Conservation (phyloP, 1,140 invertebrate genomes). For the Zaprionus kolodkinae region DNA sequence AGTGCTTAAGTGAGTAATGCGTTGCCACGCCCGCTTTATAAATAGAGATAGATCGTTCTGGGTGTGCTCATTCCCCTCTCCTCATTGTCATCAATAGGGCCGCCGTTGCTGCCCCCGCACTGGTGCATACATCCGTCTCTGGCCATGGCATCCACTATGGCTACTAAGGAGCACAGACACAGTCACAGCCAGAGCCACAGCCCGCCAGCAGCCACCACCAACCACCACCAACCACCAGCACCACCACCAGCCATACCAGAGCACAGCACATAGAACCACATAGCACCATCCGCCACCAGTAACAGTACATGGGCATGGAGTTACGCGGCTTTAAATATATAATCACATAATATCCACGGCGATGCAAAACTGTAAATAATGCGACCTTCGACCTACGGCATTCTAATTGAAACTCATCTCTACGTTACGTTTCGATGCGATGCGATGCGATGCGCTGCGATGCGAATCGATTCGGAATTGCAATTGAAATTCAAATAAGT, state of each 20-base stretch:
- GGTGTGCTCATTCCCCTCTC: not conserved
- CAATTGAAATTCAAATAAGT: constrained; percentile 60
- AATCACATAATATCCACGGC: constrained; percentile 53
- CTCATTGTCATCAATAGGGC: constrained; percentile 44
- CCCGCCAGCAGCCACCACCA: not conserved
- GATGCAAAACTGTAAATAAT: constrained; percentile 50
- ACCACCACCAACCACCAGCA: not conserved
- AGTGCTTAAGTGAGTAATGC: constrained; percentile 74
- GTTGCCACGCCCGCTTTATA: constrained; percentile 39
- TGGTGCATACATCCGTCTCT: constrained; percentile 84
- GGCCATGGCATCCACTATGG: constrained; percentile 85
- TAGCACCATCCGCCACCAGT: constrained; percentile 7
- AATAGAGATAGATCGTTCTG: constrained; percentile 45
- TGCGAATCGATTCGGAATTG: constrained; percentile 5
- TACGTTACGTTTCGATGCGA: no score
- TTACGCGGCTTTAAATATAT: constrained; percentile 50
- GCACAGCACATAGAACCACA: constrained; percentile 9
- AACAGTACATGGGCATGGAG: constrained; percentile 14
- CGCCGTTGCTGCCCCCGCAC: constrained; percentile 77
- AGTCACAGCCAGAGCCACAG: not conserved
- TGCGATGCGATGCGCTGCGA: no score
- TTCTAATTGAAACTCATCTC: constrained; percentile 13
- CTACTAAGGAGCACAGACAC: constrained; percentile 73
- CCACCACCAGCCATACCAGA: constrained; percentile 1
- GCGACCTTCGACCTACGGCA: constrained; percentile 35